Evolutionary conservation across 1,140 invertebrate species (phyloP).

Genomic region (Bombyx mori): ASM3026992v2 NC_085132.1:7311501-7312000

Average conservation of each 20-base stretch:
- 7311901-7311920: slow-evolving; percentile 7
- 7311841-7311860: slow-evolving; percentile 27
- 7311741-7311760: slow-evolving; percentile 24
- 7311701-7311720: background rate
- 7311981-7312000: slow-evolving; percentile 33
- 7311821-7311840: slow-evolving; percentile 37
- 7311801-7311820: slow-evolving; percentile 26
- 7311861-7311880: slow-evolving; percentile 29
- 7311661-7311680: slow-evolving; percentile 2
- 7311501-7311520: slow-evolving; percentile 29
- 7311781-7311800: slow-evolving; percentile 20
- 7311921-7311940: background rate
- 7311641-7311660: background rate
- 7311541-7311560: slow-evolving; percentile 27
- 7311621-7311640: slow-evolving; percentile 23
- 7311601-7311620: slow-evolving; percentile 34
- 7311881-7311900: slow-evolving; percentile 24
- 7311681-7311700: background rate
- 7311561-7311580: slow-evolving; percentile 17
- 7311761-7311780: slow-evolving; percentile 19
- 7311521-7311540: slow-evolving; percentile 19
- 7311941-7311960: background rate
- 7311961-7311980: slow-evolving; percentile 2
- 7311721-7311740: slow-evolving; percentile 8
- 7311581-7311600: slow-evolving; percentile 19